These are phyloP conservation scores for Emydoidea blandingii DNA, from an alignment of 2,797 vertebrate species.

Conservation along the genomic window DNA sequence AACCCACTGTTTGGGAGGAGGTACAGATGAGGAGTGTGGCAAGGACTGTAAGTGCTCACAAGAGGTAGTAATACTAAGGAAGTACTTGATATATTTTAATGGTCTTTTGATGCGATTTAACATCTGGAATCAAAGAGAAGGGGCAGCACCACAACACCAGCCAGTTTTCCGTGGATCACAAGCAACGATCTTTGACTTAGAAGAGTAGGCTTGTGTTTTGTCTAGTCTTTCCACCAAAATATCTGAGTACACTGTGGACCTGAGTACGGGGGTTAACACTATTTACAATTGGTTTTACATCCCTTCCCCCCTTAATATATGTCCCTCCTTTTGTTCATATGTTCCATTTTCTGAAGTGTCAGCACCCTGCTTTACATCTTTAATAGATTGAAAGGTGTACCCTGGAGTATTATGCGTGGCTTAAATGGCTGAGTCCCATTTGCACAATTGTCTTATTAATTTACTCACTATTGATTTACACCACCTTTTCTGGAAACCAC, in stretches of 20 bases:
- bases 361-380: constrained; percentile 63
- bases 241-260: rapidly evolving
- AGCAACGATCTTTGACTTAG: not conserved
- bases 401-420: constrained; percentile 66
- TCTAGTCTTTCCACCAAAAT: not conserved
- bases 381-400: constrained; percentile 75
- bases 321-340: constrained; percentile 45
- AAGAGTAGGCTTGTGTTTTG: not conserved
- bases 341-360: constrained; percentile 71
- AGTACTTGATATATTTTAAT: not conserved
- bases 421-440: constrained; percentile 78
- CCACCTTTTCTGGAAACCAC: constrained; percentile 71
- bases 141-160: not conserved
- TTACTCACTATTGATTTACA: constrained; percentile 82
- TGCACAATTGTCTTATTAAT: constrained; percentile 81
- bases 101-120: not conserved
- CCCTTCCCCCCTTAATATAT: constrained; percentile 27
- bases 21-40: not conserved
- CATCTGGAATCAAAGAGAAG: not conserved
- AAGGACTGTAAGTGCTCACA: not conserved
- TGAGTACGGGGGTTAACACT: not conserved
- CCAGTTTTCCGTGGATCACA: not conserved
- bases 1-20: not conserved
- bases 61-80: not conserved
- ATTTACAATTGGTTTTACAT: constrained; percentile 1